Percentiles rank a stretch among this genome's conserved stretches.
phyloP scores from a whole-genome alignment of 2,888 invertebrate genomes.

The Steromphala cineraria region DNA sequence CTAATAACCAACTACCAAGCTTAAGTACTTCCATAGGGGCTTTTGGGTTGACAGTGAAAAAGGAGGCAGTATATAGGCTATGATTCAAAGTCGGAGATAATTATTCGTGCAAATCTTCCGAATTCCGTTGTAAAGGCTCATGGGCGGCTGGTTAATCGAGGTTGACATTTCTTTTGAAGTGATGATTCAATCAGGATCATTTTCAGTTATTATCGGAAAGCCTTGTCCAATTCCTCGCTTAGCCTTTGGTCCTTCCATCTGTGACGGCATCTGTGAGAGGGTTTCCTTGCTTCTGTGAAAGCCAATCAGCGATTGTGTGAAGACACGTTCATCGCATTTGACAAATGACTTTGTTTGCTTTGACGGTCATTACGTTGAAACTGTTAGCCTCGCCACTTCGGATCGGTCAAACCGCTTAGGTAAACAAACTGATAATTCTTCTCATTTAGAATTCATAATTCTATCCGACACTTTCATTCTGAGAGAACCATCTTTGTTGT shows the following conservation, averaged over 20 bases:
- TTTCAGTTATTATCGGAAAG: too few relatives aligned
- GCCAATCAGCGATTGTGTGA: too few relatives aligned
- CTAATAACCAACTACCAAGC: too few relatives aligned
- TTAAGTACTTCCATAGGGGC: too few relatives aligned
- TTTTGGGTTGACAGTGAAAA: too few relatives aligned
- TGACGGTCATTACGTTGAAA: background rate
- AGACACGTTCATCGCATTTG: background rate
- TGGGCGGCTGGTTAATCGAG: background rate
- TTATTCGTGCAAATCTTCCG: too few relatives aligned
- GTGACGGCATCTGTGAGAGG: background rate
- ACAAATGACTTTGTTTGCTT: background rate
- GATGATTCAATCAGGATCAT: background rate
- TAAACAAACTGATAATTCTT: background rate
- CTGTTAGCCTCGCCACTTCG: background rate
- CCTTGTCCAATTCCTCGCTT: background rate
- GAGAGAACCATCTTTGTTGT: background rate
- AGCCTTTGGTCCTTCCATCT: background rate
- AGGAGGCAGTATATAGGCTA: too few relatives aligned
- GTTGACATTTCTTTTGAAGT: background rate
- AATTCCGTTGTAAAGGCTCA: background rate
- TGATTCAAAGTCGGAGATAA: too few relatives aligned
- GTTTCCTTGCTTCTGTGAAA: too few relatives aligned
- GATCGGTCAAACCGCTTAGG: background rate
- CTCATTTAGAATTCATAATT: constrained; percentile 5
- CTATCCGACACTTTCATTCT: background rate